Percentiles rank a stretch among this genome's conserved stretches.
Conservation (phyloP, 35 echinoderm and acorn worm genomes). For the Ophioderma brevispina region DNA sequence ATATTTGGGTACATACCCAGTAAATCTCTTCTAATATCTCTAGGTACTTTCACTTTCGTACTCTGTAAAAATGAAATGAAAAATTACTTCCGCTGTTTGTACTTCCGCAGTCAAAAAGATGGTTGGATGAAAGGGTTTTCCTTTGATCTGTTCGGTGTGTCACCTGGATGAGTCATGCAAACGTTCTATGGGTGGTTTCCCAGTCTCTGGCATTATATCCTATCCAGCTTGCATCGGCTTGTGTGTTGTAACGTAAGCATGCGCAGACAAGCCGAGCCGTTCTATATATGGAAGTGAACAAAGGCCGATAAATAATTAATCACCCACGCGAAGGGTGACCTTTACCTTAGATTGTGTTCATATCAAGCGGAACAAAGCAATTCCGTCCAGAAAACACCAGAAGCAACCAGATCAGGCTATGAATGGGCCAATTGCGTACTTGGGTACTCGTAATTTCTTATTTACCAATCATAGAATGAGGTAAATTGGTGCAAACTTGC, state of each 20-base stretch:
- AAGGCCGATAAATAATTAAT: no score
- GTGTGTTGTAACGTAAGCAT: background rate
- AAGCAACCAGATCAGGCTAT: background rate
- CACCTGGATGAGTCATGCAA: background rate
- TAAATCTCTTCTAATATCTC: background rate
- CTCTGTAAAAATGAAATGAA: background rate
- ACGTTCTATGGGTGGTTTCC: background rate
- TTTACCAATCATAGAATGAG: background rate
- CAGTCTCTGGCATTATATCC: background rate
- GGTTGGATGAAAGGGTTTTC: background rate
- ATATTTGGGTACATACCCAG: slow-evolving; percentile 54
- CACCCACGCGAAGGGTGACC: no score
- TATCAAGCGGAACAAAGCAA: background rate
- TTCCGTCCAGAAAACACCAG: background rate
- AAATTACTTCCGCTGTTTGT: background rate
- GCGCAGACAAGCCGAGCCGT: background rate
- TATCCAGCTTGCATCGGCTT: background rate
- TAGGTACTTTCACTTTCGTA: background rate
- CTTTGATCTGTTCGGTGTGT: background rate
- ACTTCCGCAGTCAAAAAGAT: background rate
- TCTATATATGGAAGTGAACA: background rate
- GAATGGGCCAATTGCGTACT: background rate
- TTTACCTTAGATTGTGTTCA: background rate
- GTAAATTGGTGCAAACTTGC: background rate
- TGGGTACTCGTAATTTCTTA: background rate